Evolutionary conservation across 2,888 invertebrate genomes (phyloP).

Genomic region (Oxycera nigricornis): DNA sequence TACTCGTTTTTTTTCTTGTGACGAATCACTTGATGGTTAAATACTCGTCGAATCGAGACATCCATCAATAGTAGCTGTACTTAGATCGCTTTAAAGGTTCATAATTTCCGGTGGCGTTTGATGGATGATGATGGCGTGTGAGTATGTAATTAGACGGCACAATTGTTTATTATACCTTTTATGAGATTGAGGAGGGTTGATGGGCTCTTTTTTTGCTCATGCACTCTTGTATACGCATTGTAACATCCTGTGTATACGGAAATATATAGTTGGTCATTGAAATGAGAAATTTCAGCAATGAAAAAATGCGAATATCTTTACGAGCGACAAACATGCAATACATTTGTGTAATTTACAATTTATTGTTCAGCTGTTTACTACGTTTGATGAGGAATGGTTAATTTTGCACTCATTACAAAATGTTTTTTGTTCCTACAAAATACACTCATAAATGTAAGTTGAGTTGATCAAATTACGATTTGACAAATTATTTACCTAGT

Average conservation of each 20-base stretch:
- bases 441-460: too few species aligned
- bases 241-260: too few species aligned
- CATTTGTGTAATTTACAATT: constrained; percentile 6
- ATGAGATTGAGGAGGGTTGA: too few species aligned
- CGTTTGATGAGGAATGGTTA: too few species aligned
- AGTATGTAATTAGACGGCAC: constrained; percentile 20
- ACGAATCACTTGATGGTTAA: background rate
- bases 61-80: constrained; percentile 1
- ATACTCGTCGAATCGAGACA: too few species aligned
- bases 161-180: constrained; percentile 16
- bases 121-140: constrained; percentile 22
- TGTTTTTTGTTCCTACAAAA: too few species aligned
- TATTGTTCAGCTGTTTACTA: background rate
- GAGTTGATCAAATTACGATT: too few species aligned
- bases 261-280: background rate
- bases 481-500: too few species aligned
- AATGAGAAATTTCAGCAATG: constrained; percentile 6
- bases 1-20: background rate
- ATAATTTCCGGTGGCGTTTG: constrained; percentile 30
- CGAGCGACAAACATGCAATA: constrained; percentile 14
- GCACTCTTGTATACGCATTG: too few species aligned
- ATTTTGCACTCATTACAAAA: background rate
- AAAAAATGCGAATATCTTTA: constrained; percentile 23
- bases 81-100: constrained; percentile 23
- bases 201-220: too few species aligned